Evolutionary conservation across 1,140 invertebrate species (phyloP).

Genomic region (Psilanteris sp.): DNA sequence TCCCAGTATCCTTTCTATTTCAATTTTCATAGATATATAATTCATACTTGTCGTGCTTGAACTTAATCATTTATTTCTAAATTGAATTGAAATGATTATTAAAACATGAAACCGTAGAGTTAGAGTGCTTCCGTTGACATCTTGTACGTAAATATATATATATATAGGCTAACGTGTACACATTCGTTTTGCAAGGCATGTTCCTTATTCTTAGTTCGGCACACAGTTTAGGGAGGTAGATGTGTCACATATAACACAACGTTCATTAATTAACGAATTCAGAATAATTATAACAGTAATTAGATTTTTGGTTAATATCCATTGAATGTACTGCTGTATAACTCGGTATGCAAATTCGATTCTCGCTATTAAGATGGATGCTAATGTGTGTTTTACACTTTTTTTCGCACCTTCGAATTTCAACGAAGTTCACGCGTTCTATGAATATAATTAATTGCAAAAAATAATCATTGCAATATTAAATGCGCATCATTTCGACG

Average conservation of each 20-base stretch:
- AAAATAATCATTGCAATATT: no score
- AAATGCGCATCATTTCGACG: no score
- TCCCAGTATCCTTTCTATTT: no score
- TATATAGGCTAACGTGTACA: conserved; percentile 47
- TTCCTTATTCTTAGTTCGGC: conserved; percentile 58
- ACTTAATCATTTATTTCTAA: conserved; percentile 25
- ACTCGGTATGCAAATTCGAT: no score
- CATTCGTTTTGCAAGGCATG: conserved; percentile 55
- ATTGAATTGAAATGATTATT: conserved; percentile 41
- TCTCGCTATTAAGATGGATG: no score
- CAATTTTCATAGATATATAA: conserved; percentile 8
- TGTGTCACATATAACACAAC: conserved; percentile 43
- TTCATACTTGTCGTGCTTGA: conserved; percentile 17
- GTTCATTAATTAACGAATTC: conserved; percentile 40
- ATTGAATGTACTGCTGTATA: no score
- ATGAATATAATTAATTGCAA: no score
- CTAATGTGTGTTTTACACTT: no score
- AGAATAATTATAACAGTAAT: conserved; percentile 24
- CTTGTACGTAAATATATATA: conserved; percentile 46
- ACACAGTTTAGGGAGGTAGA: conserved; percentile 55
- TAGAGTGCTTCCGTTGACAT: conserved; percentile 54
- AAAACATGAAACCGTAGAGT: conserved; percentile 34
- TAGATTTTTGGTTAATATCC: no score
- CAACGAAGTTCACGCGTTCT: no score
- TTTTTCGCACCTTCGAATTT: no score